Percentiles rank a stretch among this genome's conserved stretches.
These are phyloP conservation scores for Amiota minor DNA, from an alignment of 2,888 invertebrate genomes.

Conservation along the genomic window DNA sequence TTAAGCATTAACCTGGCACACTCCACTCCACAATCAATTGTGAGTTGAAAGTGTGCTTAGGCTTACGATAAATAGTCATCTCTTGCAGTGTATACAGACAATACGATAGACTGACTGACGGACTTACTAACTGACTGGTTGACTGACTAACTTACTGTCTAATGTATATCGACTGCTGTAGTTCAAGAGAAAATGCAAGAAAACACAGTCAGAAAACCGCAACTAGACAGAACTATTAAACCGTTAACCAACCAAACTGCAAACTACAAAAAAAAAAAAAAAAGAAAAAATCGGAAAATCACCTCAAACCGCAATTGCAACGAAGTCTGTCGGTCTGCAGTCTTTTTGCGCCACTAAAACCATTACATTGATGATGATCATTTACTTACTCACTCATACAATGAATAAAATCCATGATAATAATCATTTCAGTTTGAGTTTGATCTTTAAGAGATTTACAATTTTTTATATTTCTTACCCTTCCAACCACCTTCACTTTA, in stretches of 20 bases:
- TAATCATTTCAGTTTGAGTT: no score
- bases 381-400: no score
- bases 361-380: no score
- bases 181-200: background rate
- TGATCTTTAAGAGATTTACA: no score
- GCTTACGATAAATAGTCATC: background rate
- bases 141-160: background rate
- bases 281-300: no score
- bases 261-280: background rate
- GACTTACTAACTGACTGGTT: background rate
- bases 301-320: background rate
- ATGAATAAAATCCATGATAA: no score
- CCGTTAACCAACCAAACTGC: conserved; percentile 1
- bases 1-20: no score
- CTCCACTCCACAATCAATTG: no score
- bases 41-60: background rate
- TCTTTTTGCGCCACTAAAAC: background rate
- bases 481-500: no score
- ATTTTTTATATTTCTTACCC: no score
- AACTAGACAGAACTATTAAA: background rate
- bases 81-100: background rate
- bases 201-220: background rate
- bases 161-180: background rate
- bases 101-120: background rate
- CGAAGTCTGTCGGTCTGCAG: background rate